Conservation (phyloP, 2,888 invertebrate species). For the Agrochola litura region DNA sequence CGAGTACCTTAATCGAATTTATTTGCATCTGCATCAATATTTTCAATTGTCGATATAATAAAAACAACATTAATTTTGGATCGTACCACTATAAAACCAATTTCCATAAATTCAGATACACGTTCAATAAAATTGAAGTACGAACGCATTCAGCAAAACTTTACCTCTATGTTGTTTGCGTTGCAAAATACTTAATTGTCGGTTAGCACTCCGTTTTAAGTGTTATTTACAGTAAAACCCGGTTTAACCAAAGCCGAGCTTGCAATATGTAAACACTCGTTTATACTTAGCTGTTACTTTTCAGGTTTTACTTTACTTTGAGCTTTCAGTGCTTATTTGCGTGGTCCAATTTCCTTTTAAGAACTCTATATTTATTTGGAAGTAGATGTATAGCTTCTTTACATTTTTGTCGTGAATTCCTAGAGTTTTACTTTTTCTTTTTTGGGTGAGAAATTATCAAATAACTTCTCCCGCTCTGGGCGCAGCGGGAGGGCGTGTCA, state of each 20-base stretch:
- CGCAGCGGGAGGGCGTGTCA: too few relatives aligned
- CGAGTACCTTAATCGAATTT: background rate
- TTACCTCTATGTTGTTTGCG: conserved; percentile 29
- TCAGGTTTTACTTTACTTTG: conserved; percentile 12
- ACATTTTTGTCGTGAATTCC: background rate
- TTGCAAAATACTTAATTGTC: conserved; percentile 58
- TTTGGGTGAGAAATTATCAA: too few relatives aligned
- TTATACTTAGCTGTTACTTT: conserved; percentile 18
- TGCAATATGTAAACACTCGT: conserved; percentile 36
- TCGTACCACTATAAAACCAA: background rate
- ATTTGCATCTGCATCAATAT: background rate
- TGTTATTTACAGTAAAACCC: conserved; percentile 49
- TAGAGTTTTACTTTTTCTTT: background rate
- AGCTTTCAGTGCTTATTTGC: conserved; percentile 12
- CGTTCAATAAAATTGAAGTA: conserved; percentile 11
- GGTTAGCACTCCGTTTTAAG: conserved; percentile 53
- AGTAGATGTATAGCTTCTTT: too few relatives aligned
- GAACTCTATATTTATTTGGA: background rate
- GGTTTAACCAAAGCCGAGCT: conserved; percentile 22
- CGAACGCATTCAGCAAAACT: conserved; percentile 23
- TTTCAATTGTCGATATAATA: background rate
- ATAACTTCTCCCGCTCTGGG: too few relatives aligned
- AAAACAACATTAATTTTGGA: background rate
- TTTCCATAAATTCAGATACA: background rate
- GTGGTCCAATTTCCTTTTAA: background rate